Conservation (phyloP, 1,140 invertebrate genomes). For the Scaptomyza hsui region DNA sequence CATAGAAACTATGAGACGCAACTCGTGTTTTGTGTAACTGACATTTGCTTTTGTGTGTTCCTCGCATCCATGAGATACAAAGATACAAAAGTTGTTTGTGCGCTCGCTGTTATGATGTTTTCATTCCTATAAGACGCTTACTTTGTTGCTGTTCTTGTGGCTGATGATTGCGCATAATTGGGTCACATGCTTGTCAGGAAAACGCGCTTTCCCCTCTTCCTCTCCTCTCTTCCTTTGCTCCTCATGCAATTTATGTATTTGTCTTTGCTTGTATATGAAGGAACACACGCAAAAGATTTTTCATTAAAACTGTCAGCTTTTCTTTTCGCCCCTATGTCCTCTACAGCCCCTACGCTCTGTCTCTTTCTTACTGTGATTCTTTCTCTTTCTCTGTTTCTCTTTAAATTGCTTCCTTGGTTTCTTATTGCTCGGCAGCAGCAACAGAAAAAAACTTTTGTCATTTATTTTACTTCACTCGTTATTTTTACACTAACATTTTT, state of each 20-base stretch:
- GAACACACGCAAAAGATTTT: conserved; percentile 60
- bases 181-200: conserved; percentile 79
- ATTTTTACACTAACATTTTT: conserved; percentile 23
- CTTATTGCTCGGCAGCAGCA: conserved; percentile 45
- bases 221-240: background rate
- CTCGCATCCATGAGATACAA: conserved; percentile 27
- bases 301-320: conserved; percentile 75
- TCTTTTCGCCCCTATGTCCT: conserved; percentile 33
- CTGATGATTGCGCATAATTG: conserved; percentile 74
- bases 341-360: background rate
- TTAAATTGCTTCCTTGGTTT: conserved; percentile 69
- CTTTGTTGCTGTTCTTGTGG: conserved; percentile 27
- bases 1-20: conserved; percentile 30
- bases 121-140: conserved; percentile 58
- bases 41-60: conserved; percentile 68
- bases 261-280: conserved; percentile 7
- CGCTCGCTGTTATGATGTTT: conserved; percentile 48
- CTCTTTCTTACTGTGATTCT: background rate
- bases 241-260: conserved; percentile 10
- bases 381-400: conserved; percentile 10
- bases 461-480: conserved; percentile 27
- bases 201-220: conserved; percentile 26
- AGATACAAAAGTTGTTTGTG: conserved; percentile 66
- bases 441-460: conserved; percentile 38
- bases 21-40: conserved; percentile 70